phyloP scores from a whole-genome alignment of 2,797 vertebrate genomes.

The Meriones psammophilus region DNA sequence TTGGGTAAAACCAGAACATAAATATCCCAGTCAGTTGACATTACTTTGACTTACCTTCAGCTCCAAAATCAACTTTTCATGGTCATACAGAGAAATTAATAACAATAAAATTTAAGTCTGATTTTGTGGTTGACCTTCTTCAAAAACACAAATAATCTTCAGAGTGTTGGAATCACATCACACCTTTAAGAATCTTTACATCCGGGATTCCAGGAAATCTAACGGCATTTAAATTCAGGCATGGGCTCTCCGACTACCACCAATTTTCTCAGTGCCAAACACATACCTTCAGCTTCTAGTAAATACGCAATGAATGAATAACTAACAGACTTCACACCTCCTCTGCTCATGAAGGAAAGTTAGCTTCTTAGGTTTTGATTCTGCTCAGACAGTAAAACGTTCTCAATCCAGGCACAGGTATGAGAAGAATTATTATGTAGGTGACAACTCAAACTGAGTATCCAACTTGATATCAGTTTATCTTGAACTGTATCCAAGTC shows the following conservation, averaged over 20 bases:
- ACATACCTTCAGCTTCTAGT: not conserved
- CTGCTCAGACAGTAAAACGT: not conserved
- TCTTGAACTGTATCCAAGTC: constrained; percentile 7
- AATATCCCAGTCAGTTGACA: constrained; percentile 36
- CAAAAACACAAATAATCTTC: constrained; percentile 35
- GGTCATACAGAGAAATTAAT: constrained; percentile 42
- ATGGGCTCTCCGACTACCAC: not conserved
- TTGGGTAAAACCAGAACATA: constrained; percentile 67
- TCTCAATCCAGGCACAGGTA: not conserved
- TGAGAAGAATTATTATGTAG: not conserved
- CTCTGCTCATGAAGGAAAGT: not conserved
- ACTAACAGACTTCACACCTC: not conserved
- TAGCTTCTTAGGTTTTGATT: not conserved
- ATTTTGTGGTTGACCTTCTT: constrained; percentile 53
- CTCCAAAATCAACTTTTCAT: constrained; percentile 56
- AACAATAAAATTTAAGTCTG: constrained; percentile 62
- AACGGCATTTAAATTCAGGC: not conserved
- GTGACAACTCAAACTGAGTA: constrained; percentile 4
- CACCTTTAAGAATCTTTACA: not conserved
- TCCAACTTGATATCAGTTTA: not conserved
- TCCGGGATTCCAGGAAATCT: not conserved
- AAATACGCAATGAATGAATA: not conserved
- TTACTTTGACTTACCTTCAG: constrained; percentile 10
- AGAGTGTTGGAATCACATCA: not conserved
- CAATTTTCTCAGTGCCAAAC: not conserved